A percentile compares a stretch with the other conserved stretches of the same genome.
Evolutionary conservation across 2,888 invertebrate genomes (phyloP).

Genomic region (Leptothorax acervorum): DNA sequence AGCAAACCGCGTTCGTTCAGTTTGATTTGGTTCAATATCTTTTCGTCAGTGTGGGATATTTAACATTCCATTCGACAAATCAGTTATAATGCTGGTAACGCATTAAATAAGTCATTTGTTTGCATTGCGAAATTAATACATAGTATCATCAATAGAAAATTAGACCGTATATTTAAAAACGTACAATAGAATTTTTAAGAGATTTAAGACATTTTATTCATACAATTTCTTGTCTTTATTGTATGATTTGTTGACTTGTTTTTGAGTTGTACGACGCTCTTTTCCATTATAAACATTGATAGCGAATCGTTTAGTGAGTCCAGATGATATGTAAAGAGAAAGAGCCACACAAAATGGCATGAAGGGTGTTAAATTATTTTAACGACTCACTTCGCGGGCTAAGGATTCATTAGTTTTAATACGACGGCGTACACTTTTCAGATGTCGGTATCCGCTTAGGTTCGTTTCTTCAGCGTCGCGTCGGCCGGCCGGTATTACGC

Average conservation of each 20-base stretch:
- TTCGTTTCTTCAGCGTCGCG: not conserved
- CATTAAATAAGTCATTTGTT: not conserved
- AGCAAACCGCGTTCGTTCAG: not conserved
- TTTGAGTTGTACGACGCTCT: not conserved
- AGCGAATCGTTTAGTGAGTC: not conserved
- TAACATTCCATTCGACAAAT: not conserved
- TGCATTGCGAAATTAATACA: not conserved
- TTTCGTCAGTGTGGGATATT: no score
- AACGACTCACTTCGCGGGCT: not conserved
- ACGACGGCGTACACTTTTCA: not conserved
- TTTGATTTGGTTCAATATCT: not conserved
- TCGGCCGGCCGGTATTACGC: slow-evolving; percentile 2
- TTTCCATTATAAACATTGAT: not conserved
- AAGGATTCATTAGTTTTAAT: slow-evolving; percentile 15
- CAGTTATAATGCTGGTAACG: not conserved
- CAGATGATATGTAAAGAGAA: not conserved
- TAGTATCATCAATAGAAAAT: not conserved
- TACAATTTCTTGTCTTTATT: not conserved
- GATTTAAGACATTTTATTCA: not conserved
- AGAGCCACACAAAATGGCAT: not conserved
- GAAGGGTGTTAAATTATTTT: not conserved
- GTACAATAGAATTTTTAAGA: not conserved
- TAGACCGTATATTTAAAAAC: no score
- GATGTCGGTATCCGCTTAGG: not conserved
- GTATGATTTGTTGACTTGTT: not conserved